Conservation (phyloP, 2,113 vertebrate species). For the Blennius ocellaris region DNA sequence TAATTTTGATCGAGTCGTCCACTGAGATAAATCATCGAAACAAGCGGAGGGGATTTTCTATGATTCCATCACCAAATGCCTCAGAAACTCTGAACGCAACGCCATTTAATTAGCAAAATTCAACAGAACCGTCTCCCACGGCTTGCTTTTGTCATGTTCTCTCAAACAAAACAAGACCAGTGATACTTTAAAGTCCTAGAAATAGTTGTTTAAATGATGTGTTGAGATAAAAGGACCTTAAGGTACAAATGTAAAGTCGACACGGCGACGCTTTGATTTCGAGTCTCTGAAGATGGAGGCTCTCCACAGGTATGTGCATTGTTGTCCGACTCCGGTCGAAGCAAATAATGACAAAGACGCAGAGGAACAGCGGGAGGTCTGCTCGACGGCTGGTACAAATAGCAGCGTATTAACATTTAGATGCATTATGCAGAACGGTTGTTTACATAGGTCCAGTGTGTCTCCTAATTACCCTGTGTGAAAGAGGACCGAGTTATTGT, state of each 20-base stretch:
- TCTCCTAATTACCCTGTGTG: constrained; percentile 25
- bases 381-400: constrained; percentile 9
- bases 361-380: constrained; percentile 28
- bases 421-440: constrained; percentile 28
- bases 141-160: no score
- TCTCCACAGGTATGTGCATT: constrained; percentile 29
- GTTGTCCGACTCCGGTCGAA: constrained; percentile 32
- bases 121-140: no score
- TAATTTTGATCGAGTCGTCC: no score
- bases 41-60: no score
- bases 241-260: neutral
- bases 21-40: no score
- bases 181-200: no score
- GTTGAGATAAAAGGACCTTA: no score
- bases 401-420: constrained; percentile 45
- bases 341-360: constrained; percentile 18
- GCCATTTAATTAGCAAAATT: no score
- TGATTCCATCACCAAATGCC: no score
- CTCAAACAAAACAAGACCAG: no score
- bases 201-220: no score
- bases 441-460: constrained; percentile 7
- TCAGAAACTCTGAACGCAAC: no score
- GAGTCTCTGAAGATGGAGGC: constrained; percentile 1
- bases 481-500: neutral
- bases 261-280: neutral